A percentile compares a stretch with the other conserved stretches of the same genome.
These are phyloP conservation scores for Cephus pygmeus DNA, from an alignment of 2,888 invertebrate genomes.

Conservation along the genomic window DNA sequence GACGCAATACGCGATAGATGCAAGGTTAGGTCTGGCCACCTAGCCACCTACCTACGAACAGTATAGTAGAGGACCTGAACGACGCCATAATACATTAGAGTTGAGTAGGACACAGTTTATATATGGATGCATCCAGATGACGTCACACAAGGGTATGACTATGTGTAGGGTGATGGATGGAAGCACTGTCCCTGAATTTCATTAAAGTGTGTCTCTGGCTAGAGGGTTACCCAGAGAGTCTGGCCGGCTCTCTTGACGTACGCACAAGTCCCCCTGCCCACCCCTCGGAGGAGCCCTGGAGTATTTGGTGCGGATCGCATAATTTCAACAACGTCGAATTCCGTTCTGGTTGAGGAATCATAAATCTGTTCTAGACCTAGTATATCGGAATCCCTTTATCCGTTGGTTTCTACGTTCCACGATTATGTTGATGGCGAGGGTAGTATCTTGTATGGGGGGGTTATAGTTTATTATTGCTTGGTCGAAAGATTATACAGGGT, in stretches of 20 bases:
- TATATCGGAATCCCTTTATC: not conserved
- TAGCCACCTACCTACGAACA: not conserved
- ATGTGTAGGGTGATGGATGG: not conserved
- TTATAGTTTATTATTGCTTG: not conserved
- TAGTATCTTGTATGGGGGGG: not conserved
- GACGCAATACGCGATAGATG: slow-evolving; percentile 46
- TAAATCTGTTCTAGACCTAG: not conserved
- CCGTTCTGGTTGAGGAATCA: not conserved
- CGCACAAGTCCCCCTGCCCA: not conserved
- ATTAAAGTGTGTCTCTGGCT: slow-evolving; percentile 31
- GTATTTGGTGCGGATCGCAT: not conserved
- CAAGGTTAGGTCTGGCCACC: slow-evolving; percentile 11
- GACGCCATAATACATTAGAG: slow-evolving; percentile 53
- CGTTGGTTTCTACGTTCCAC: not conserved
- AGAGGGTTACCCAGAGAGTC: not conserved
- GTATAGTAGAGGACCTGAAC: not conserved
- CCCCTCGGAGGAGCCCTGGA: too few species aligned
- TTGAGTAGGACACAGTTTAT: slow-evolving; percentile 49
- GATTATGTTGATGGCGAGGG: not conserved
- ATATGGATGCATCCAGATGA: slow-evolving; percentile 33
- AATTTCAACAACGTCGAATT: not conserved
- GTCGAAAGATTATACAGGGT: not conserved
- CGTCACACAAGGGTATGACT: slow-evolving; percentile 31
- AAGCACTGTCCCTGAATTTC: slow-evolving; percentile 34
- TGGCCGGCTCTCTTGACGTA: not conserved